Conservation (phyloP, 2,888 invertebrate species). For the Maniola hyperantus region DNA sequence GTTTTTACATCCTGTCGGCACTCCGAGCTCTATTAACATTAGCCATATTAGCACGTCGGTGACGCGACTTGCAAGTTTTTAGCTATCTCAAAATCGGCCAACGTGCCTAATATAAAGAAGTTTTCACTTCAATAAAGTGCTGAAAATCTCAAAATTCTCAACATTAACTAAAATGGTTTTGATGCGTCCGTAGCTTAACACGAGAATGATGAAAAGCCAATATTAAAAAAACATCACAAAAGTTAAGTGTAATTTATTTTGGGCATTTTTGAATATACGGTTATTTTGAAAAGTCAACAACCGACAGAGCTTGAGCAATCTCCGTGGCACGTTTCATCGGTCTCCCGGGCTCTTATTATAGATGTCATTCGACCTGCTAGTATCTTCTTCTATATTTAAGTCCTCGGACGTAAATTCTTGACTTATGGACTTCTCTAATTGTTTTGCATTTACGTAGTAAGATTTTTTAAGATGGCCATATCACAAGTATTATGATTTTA, state of each 20-base stretch:
- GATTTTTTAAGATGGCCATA: too few relatives aligned
- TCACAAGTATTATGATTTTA: background rate
- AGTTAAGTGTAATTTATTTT: constrained; percentile 30
- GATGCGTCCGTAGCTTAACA: too few relatives aligned
- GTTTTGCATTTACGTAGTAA: too few relatives aligned
- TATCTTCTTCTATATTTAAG: constrained; percentile 81
- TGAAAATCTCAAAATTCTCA: too few relatives aligned
- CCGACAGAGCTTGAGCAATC: constrained; percentile 75
- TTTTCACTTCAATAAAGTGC: too few relatives aligned
- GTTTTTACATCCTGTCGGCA: too few relatives aligned
- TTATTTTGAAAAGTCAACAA: constrained; percentile 67
- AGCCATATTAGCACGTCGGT: too few relatives aligned
- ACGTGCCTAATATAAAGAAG: too few relatives aligned
- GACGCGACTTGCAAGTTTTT: too few relatives aligned
- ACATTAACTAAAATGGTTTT: too few relatives aligned
- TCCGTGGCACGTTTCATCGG: constrained; percentile 69
- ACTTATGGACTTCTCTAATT: constrained; percentile 21
- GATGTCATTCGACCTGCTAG: constrained; percentile 81
- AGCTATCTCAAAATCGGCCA: too few relatives aligned
- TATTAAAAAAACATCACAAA: background rate
- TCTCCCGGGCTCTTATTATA: constrained; percentile 80
- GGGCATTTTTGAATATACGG: constrained; percentile 36
- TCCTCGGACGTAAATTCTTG: constrained; percentile 52
- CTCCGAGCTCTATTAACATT: too few relatives aligned
- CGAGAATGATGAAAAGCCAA: background rate